A percentile compares a stretch with the other conserved stretches of the same genome.
Evolutionary conservation across 2,888 invertebrate species (phyloP).

Genomic region (Lochmaea crataegi): DNA sequence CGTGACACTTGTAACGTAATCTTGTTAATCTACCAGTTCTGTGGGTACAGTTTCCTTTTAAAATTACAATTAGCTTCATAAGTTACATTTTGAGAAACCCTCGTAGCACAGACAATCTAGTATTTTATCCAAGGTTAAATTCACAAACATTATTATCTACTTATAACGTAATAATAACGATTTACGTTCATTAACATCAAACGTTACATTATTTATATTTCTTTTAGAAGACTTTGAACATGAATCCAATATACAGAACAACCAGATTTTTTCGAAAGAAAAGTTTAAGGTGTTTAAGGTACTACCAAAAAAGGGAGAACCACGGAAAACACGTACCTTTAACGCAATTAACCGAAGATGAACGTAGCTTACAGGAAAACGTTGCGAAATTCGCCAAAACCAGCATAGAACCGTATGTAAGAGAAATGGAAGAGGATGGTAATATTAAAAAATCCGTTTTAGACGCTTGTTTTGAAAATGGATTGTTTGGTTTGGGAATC

Average conservation of each 20-base stretch:
- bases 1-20: too few species aligned
- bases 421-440: slow-evolving; percentile 91
- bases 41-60: too few species aligned
- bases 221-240: not conserved
- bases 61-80: too few species aligned
- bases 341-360: slow-evolving; percentile 4
- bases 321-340: slow-evolving; percentile 11
- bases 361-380: slow-evolving; percentile 2
- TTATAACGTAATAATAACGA: not conserved
- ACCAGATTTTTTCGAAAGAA: slow-evolving; percentile 3
- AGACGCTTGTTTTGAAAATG: slow-evolving; percentile 89
- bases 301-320: slow-evolving; percentile 1
- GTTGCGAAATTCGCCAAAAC: slow-evolving; percentile 90
- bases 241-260: not conserved
- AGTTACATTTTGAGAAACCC: too few species aligned
- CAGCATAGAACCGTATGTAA: slow-evolving; percentile 87
- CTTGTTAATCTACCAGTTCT: too few species aligned
- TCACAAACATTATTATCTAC: too few species aligned
- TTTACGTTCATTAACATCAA: not conserved
- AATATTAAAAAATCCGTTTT: slow-evolving; percentile 82
- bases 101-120: too few species aligned
- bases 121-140: too few species aligned
- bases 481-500: slow-evolving; percentile 60
- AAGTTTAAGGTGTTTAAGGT: too few species aligned
- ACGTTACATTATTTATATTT: not conserved